Conservation (phyloP, 1,140 invertebrate species). For the Littorina saxatilis region DNA sequence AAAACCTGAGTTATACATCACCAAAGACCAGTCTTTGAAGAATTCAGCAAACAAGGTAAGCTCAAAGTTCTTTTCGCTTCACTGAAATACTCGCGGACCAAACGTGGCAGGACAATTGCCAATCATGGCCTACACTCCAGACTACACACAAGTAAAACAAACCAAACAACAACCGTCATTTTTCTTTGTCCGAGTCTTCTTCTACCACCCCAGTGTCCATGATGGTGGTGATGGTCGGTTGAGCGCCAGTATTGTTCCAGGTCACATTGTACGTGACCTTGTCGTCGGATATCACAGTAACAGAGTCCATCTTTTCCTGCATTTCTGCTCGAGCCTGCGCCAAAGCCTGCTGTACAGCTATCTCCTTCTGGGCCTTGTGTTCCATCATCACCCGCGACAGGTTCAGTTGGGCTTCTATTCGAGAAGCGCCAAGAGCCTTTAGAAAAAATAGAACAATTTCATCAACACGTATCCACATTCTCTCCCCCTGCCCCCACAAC, state of each 20-base stretch:
- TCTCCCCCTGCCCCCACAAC: too few relatives aligned
- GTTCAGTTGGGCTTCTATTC: conserved; percentile 72
- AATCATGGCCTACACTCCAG: too few relatives aligned
- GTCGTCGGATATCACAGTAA: conserved; percentile 67
- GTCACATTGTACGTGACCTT: conserved; percentile 56
- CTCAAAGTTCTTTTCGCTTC: too few relatives aligned
- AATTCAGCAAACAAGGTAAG: too few relatives aligned
- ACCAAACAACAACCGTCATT: not conserved
- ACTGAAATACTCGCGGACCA: too few relatives aligned
- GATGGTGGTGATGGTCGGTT: conserved; percentile 48
- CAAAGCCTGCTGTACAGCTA: conserved; percentile 72
- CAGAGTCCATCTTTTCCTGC: conserved; percentile 66
- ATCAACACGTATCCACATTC: too few relatives aligned
- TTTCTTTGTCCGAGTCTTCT: conserved; percentile 44
- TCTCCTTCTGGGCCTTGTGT: conserved; percentile 72
- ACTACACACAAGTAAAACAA: too few relatives aligned
- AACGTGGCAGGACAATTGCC: too few relatives aligned
- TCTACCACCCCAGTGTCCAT: conserved; percentile 50
- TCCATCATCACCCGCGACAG: conserved; percentile 72
- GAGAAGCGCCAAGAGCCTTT: conserved; percentile 69
- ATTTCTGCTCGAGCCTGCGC: conserved; percentile 68
- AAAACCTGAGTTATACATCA: too few relatives aligned
- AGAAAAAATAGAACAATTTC: too few relatives aligned
- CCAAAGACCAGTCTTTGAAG: too few relatives aligned
- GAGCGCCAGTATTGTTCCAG: conserved; percentile 14